phyloP scores from a whole-genome alignment of 2,888 invertebrate genomes.

The Napeogenes sylphis region DNA sequence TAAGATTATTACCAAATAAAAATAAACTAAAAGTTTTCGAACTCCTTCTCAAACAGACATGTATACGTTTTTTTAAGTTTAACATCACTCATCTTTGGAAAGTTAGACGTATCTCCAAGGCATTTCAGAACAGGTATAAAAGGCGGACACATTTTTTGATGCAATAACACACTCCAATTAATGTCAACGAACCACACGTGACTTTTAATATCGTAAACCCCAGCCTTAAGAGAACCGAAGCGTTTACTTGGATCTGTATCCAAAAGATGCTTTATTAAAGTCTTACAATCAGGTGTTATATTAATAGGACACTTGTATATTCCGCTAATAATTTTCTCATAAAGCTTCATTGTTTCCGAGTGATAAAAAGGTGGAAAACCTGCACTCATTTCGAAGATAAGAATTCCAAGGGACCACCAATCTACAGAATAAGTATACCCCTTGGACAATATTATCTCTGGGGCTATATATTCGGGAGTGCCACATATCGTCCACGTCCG shows the following conservation, averaged over 20 bases:
- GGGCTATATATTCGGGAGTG: constrained; percentile 97
- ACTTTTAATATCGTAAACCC: constrained; percentile 91
- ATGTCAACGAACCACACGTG: constrained; percentile 91
- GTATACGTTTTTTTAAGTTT: constrained; percentile 62
- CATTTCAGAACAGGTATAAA: constrained; percentile 75
- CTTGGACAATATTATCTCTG: constrained; percentile 91
- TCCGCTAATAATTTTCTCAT: constrained; percentile 94
- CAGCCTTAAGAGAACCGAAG: constrained; percentile 91
- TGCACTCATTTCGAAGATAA: constrained; percentile 91
- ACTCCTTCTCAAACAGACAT: constrained; percentile 80
- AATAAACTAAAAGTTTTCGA: constrained; percentile 79
- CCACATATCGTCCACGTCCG: constrained; percentile 96
- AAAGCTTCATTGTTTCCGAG: constrained; percentile 91
- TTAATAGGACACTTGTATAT: constrained; percentile 88
- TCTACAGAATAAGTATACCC: constrained; percentile 95
- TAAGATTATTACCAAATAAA: constrained; percentile 5
- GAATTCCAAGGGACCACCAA: constrained; percentile 95
- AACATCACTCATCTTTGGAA: constrained; percentile 77
- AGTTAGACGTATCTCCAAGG: constrained; percentile 81
- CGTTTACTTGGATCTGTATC: constrained; percentile 78
- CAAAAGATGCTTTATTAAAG: constrained; percentile 86
- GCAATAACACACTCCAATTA: constrained; percentile 89
- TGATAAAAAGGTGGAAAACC: constrained; percentile 95
- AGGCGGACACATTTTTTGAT: constrained; percentile 82
- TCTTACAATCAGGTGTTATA: constrained; percentile 87